A percentile compares a stretch with the other conserved stretches of the same genome.
Evolutionary conservation across 2,113 vertebrate species (phyloP).

Genomic region (Semicossyphus pulcher): DNA sequence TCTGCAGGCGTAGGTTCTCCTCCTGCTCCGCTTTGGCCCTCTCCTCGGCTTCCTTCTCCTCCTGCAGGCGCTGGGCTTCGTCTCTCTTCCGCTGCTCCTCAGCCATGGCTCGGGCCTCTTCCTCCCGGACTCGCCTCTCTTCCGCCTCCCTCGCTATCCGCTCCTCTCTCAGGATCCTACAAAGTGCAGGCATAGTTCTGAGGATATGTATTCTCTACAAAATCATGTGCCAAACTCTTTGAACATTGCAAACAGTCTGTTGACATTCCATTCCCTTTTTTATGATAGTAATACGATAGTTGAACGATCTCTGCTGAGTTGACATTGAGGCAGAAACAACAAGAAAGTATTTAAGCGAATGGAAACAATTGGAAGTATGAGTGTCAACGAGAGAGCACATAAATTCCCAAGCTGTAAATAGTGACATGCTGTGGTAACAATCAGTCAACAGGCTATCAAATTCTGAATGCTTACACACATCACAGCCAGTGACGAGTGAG

Average conservation of each 20-base stretch:
- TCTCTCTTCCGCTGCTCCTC: slow-evolving; percentile 84
- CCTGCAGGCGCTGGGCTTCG: slow-evolving; percentile 76
- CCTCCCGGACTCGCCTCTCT: slow-evolving; percentile 85
- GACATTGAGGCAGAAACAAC: slow-evolving; percentile 3
- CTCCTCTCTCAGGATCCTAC: slow-evolving; percentile 87
- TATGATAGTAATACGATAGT: no score
- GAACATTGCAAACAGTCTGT: not conserved
- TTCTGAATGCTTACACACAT: slow-evolving; percentile 4
- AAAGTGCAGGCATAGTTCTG: not conserved
- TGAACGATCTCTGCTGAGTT: not conserved
- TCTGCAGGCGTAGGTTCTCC: slow-evolving; percentile 91
- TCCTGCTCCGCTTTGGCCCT: slow-evolving; percentile 88
- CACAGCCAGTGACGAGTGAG: slow-evolving; percentile 4
- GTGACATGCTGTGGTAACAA: slow-evolving; percentile 3
- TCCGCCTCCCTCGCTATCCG: slow-evolving; percentile 84
- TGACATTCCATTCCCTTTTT: no score
- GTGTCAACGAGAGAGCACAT: slow-evolving; percentile 20
- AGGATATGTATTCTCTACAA: slow-evolving; percentile 1
- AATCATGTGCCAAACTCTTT: not conserved
- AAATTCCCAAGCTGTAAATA: slow-evolving; percentile 37
- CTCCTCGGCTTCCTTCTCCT: slow-evolving; percentile 82
- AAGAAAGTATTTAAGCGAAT: slow-evolving; percentile 21
- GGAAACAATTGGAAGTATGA: slow-evolving; percentile 35
- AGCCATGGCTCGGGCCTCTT: slow-evolving; percentile 81
- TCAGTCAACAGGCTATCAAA: slow-evolving; percentile 29